Base-by-base conservation (phyloP, 1,140 invertebrate genomes). In the Euschistus heros region DNA sequence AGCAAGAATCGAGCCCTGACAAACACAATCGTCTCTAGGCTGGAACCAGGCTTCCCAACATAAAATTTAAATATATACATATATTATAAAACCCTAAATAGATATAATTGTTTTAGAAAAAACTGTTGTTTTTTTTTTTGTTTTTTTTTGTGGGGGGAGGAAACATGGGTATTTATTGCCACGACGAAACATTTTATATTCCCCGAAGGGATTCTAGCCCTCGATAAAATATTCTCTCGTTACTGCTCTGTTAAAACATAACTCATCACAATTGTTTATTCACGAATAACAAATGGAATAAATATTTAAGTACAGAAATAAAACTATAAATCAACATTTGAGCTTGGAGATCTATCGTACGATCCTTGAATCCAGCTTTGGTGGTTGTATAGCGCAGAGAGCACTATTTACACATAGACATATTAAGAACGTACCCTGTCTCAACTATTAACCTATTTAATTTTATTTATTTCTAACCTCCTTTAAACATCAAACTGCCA, bases 21-120 rank as follows among this genome's bases (percentile, higher is more conserved):
- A 37, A 37, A 37, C 33, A 37, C 13, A 30, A 10, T 37, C 33
- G 8, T n/a, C n/a, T n/a, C n/a, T n/a, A 37, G 33, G 33, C 30
- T 20, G 18, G 59, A 61, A 42, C 30, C 30, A 42, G 17, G 8
- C 30, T 13, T 61, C 33, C 59, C 4, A 44, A 61, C 30, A 61
- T 61, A 61, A 61, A 61, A 42, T 59, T 59, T n/a, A 37, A 61
- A 37, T 22, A 22, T 33, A 18, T 61, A 18, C 14, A n/a, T 20
- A 61, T 37, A 42, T 61, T 61, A 61, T 61, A 37, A 61, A 61
- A 42, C 33, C 33, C 59, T 61, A 61, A 37, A 61, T 57, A 24
- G 24, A 24, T 57, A 57, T 61, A 37, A 44, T 61, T 61, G 14
- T 24, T 61, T 37, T 44, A 30, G 30, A 61, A 61, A 42, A n/a